Percentiles rank a stretch among this genome's conserved stretches.
phyloP scores from a whole-genome alignment of 2,888 invertebrate genomes.

The Cosmorhoe ocellata region DNA sequence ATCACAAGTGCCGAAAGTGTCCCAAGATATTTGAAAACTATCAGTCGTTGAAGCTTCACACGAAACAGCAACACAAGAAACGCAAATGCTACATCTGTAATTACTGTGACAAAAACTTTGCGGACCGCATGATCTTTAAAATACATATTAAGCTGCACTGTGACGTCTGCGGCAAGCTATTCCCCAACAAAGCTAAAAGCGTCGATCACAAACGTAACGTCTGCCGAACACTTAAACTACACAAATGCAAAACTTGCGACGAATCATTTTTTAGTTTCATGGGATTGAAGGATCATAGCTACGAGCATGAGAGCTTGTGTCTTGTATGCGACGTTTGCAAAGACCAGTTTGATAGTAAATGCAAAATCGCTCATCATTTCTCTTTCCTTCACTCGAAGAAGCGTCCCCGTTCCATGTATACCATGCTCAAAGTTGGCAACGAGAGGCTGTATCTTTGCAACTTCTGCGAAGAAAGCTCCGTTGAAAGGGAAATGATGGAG shows the following conservation, averaged over 20 bases:
- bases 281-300: constrained; percentile 69
- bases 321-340: constrained; percentile 69
- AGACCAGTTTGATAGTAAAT: constrained; percentile 59
- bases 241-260: constrained; percentile 58
- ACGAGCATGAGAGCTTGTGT: constrained; percentile 49
- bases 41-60: constrained; percentile 53
- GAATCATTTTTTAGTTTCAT: constrained; percentile 55
- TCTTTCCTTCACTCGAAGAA: constrained; percentile 55
- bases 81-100: constrained; percentile 72
- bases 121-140: constrained; percentile 68
- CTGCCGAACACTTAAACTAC: constrained; percentile 52
- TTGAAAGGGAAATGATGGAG: constrained; percentile 53
- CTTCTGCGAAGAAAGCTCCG: constrained; percentile 62
- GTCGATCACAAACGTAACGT: constrained; percentile 52
- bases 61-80: constrained; percentile 61
- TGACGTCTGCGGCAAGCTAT: constrained; percentile 53
- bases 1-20: constrained; percentile 70
- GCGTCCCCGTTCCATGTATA: constrained; percentile 49
- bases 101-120: constrained; percentile 66
- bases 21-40: constrained; percentile 62
- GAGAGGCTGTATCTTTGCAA: constrained; percentile 61
- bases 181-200: constrained; percentile 47
- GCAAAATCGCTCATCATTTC: constrained; percentile 61
- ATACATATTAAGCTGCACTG: constrained; percentile 72
- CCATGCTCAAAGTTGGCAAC: constrained; percentile 47